Evolutionary conservation across 2,797 vertebrate species (phyloP), one percentile per base, ranked within the genome.

Genomic region (Xyrichtys novacula): DNA sequence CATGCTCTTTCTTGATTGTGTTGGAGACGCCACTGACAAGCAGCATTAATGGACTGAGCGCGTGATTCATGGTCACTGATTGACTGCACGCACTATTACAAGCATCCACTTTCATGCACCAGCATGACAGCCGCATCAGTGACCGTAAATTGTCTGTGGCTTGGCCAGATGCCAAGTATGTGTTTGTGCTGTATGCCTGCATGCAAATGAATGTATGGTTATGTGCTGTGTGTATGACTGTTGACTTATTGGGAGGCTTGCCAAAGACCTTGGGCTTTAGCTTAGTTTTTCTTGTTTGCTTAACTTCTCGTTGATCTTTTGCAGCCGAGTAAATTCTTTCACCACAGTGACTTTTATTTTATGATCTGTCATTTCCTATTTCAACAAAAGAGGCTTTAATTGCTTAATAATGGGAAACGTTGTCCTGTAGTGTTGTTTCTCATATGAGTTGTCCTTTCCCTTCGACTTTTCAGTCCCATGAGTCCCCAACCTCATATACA

Each of bases 1-100:
- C 28, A 48, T 26, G 34, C 63, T 76, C 78, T 84, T 72, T 83
- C 85, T 77, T 80, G 83, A 92, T 89, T 91, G 85, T 81, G 47
- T 74, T 75, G 75, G 60, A 56, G 77, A 71, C 64, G 65, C 44
- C 52, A 65, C 43, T 70, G 78, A 88, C 85, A 84, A 76, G 74
- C 50, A 46, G 70, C 71, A 81, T 84, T 85, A 83, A 81, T 65
- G 76, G 74, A 77, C 61, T 40, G 63, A 83, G 75, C 65, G 25
- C 65, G 44, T 80, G 66, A 85, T 85, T 88, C 71, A 75, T 61
- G 71, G 81, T 62, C 70, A 69, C 82, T 77, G 79, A 87, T 34
- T 50, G 26, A 80, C 56, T 73, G 48, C 63, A 32, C 36, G 4
- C 43, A 70, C 65, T 65, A 57, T 67, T 62, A 65, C 12, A 22